Percentiles rank a stretch among this genome's conserved stretches.
Conservation (phyloP, 2,888 invertebrate species). For the Tolmerus cingulatus region DNA sequence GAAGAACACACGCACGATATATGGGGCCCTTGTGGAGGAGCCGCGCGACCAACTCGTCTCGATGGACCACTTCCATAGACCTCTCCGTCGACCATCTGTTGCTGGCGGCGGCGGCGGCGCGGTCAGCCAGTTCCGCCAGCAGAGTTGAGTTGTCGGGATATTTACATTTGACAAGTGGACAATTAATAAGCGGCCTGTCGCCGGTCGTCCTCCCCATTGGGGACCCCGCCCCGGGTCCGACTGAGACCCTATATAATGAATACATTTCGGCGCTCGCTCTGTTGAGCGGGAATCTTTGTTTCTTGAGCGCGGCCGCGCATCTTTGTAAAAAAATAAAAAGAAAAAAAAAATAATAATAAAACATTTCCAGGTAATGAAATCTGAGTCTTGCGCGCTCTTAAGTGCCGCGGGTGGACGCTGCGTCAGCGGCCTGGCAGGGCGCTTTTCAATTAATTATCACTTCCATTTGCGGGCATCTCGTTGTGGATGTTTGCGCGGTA, state of each 20-base stretch:
- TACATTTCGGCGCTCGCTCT: conserved; percentile 3
- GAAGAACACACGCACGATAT: conserved; percentile 2
- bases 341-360: not conserved
- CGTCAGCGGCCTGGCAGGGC: not conserved
- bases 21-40: not conserved
- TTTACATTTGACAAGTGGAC: conserved; percentile 23
- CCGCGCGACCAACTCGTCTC: no score
- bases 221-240: not conserved
- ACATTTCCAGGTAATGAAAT: not conserved
- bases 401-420: not conserved
- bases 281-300: not conserved
- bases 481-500: not conserved
- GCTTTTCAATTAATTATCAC: not conserved
- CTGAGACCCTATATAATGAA: no score
- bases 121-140: not conserved
- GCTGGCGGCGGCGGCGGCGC: not conserved
- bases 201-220: not conserved
- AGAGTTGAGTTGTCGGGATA: not conserved
- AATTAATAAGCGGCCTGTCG: conserved; percentile 6
- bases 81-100: not conserved
- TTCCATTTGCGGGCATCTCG: not conserved
- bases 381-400: not conserved
- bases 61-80: no score
- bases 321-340: not conserved
- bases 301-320: not conserved